Conservation (phyloP, 35 echinoderm and acorn worm genomes). For the Lytechinus variegatus region DNA sequence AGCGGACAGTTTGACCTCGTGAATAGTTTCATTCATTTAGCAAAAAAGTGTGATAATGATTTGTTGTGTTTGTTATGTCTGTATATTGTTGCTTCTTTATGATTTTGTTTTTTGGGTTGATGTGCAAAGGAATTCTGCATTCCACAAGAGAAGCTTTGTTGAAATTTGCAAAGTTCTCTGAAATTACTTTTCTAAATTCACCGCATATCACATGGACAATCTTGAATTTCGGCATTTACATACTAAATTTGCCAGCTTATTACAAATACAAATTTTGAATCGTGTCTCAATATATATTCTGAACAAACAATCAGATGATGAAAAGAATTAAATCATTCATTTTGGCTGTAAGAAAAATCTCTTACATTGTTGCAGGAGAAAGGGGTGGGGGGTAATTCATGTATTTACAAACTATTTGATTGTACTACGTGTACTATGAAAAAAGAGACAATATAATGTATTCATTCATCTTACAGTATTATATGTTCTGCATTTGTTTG, state of each 20-base stretch:
- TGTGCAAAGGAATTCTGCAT: slow-evolving; percentile 48
- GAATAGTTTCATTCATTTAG: not conserved
- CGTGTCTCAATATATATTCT: not conserved
- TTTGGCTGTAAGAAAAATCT: not conserved
- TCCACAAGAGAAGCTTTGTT: slow-evolving; percentile 4
- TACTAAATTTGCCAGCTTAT: not conserved
- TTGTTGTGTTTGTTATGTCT: slow-evolving; percentile 30
- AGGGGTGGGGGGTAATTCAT: no score
- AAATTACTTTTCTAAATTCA: not conserved
- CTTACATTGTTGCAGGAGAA: no score
- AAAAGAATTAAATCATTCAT: not conserved
- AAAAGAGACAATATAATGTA: not conserved
- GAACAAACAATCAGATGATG: not conserved
- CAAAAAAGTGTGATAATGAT: slow-evolving; percentile 2
- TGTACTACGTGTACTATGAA: not conserved
- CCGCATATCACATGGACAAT: not conserved
- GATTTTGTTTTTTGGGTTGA: slow-evolving; percentile 51
- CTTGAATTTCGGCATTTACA: not conserved
- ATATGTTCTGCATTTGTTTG: slow-evolving; percentile 5
- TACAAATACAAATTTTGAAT: not conserved
- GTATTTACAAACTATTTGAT: not conserved
- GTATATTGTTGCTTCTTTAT: slow-evolving; percentile 15
- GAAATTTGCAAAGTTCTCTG: not conserved
- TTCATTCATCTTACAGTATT: slow-evolving; percentile 13
- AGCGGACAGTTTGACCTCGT: not conserved